These are phyloP conservation scores for Kryptolebias marmoratus DNA, from an alignment of 2,113 vertebrate genomes.

Conservation along the genomic window DNA sequence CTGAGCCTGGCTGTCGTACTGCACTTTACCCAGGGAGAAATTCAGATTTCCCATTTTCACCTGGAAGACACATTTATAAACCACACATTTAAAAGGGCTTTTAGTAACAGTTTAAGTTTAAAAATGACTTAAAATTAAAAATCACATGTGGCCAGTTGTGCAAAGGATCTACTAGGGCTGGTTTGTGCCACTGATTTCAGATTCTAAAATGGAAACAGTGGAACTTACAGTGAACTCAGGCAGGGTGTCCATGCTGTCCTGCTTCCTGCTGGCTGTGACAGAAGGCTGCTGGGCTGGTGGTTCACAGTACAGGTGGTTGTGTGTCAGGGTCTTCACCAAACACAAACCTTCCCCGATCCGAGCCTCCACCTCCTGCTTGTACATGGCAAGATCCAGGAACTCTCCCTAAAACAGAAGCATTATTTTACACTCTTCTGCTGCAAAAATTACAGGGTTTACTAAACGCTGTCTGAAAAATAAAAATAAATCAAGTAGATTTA, in stretches of 20 bases:
- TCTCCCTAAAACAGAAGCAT: conserved; percentile 82
- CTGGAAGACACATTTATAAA: conserved; percentile 65
- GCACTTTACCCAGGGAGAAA: conserved; percentile 90
- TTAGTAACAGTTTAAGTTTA: no score
- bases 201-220: not conserved
- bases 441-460: not conserved
- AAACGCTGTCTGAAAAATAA: not conserved
- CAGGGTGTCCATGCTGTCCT: conserved; percentile 85
- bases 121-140: no score
- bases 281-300: conserved; percentile 89
- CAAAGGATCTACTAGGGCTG: no score
- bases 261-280: conserved; percentile 74
- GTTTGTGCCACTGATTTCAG: no score
- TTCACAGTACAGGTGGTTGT: conserved; percentile 94
- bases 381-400: conserved; percentile 92
- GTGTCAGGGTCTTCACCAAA: conserved; percentile 91
- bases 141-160: no score
- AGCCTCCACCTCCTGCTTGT: conserved; percentile 94
- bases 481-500: not conserved
- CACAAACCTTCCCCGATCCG: conserved; percentile 92
- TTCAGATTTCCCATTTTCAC: conserved; percentile 94
- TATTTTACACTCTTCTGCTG: not conserved
- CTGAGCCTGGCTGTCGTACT: conserved; percentile 90
- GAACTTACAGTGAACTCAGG: conserved; percentile 91
- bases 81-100: not conserved